These are phyloP conservation scores for Stichodactyla helianthus DNA, from an alignment of 64 coral and sea anemone species.

Conservation along the genomic window DNA sequence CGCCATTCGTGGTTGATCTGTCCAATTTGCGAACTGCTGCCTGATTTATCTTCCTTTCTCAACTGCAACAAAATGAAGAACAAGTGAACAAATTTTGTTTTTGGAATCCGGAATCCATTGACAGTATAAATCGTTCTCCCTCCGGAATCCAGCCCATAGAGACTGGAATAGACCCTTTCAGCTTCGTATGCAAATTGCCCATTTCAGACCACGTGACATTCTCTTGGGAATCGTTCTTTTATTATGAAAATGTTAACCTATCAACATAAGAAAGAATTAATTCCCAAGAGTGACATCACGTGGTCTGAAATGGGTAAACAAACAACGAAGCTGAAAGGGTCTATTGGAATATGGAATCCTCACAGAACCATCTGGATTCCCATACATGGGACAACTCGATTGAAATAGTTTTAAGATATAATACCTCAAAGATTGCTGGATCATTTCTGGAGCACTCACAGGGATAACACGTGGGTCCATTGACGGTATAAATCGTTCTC, in stretches of 20 bases:
- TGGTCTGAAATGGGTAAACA: too few species aligned
- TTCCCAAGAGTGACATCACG: too few species aligned
- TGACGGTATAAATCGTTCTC: slow-evolving; percentile 9
- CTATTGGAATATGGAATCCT: too few species aligned
- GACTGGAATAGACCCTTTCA: too few species aligned
- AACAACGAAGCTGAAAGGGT: too few species aligned
- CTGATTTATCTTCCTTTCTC: neutral
- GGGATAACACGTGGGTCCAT: slow-evolving; percentile 34
- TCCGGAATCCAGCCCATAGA: slow-evolving; percentile 33
- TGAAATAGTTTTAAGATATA: neutral
- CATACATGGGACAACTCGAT: neutral
- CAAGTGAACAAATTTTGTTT: too few species aligned
- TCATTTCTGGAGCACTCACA: slow-evolving; percentile 47
- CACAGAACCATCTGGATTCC: too few species aligned
- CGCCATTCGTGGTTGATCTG: slow-evolving; percentile 43
- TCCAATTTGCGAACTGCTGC: neutral
- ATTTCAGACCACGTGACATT: too few species aligned
- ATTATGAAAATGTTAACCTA: too few species aligned
- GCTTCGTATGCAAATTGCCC: too few species aligned
- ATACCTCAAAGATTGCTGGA: slow-evolving; percentile 43
- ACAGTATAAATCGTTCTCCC: slow-evolving; percentile 25
- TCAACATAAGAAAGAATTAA: too few species aligned
- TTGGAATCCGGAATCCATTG: neutral
- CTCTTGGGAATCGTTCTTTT: too few species aligned
- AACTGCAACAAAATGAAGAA: neutral